Evolutionary conservation across 30 jellyfish, hydroid and myxozoan species (phyloP), one percentile per base, ranked within the genome.

Genomic region (Phacellophora camtschatica): DNA sequence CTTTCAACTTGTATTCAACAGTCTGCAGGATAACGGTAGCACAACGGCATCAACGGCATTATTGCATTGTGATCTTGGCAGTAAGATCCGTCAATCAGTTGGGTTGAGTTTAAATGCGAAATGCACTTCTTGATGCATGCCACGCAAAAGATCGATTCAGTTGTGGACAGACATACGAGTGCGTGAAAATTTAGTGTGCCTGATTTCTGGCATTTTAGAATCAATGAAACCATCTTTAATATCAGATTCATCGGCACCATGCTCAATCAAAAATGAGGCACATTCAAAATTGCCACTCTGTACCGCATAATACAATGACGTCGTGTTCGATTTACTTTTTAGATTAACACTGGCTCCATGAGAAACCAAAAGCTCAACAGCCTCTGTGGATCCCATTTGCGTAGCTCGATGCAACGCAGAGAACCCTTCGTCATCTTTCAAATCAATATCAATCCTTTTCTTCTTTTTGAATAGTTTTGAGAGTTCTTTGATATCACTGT

Each of bases 291-390:
- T 84, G 24, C 96, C 98, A 59, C 89, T 57, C 61, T 70, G 84
- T 29, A 85, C 98, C 6, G 98, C 98, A 55, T 77, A 92, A 34
- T 92, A 87, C 81, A 92, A 69, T 57, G 98, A 95, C 5, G 95
- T 78, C 65, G 68, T 16, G 42, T 75, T 73, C 56, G 43, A 29
- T 20, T 54, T 80, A 77, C 90, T 96, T 37, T 25, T 39, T 33
- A 82, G 68, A 48, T 92, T 86, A n/a, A 92, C 95, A 22, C 55
- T 79, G 0, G 96, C 96, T 32, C 98, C 98, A 62, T 83, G 85
- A 56, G 85, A 74, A 12, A 92, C 56, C 39, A 92, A 66, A 20
- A 92, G 67, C 63, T 79, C 90, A 29, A 92, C 82, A 30, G 95
- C 92, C 41, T 92, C 96, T 66, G 87, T 42, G 61, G 41, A 30